Percentiles rank a stretch among this genome's conserved stretches.
Conservation (phyloP, 2,888 invertebrate genomes). For the Molanna angustata region DNA sequence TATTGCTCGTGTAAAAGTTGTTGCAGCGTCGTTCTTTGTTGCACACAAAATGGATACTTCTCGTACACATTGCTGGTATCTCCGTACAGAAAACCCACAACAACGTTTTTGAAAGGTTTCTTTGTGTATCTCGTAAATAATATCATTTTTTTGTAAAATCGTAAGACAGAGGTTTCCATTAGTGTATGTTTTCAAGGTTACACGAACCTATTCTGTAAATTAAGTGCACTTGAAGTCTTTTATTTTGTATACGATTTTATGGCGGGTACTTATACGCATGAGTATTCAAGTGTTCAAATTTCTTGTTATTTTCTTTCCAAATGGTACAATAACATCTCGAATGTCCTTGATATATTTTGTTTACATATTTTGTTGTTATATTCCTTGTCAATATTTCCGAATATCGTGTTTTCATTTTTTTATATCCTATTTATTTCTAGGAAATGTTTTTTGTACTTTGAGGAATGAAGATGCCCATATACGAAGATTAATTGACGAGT, state of each 20-base stretch:
- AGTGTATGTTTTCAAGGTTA: conserved; percentile 10
- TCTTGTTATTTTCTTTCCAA: not conserved
- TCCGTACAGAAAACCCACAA: conserved; percentile 8
- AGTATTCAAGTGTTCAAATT: not conserved
- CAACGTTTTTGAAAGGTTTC: conserved; percentile 13
- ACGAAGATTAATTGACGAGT: too few relatives aligned
- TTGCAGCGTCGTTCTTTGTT: too few relatives aligned
- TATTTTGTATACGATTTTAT: conserved; percentile 14
- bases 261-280: conserved; percentile 6
- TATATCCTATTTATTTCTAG: too few relatives aligned
- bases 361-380: too few relatives aligned
- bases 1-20: too few relatives aligned
- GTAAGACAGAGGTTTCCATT: conserved; percentile 8
- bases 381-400: too few relatives aligned
- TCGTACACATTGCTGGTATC: too few relatives aligned
- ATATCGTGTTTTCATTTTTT: too few relatives aligned
- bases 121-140: conserved; percentile 3
- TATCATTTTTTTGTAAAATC: not conserved
- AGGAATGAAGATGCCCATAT: too few relatives aligned
- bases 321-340: not conserved
- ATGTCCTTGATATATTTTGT: too few relatives aligned
- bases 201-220: not conserved
- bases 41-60: too few relatives aligned
- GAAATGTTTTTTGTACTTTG: too few relatives aligned
- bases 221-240: conserved; percentile 12